A percentile compares a stretch with the other conserved stretches of the same genome.
phyloP scores from a whole-genome alignment of 1,140 invertebrate genomes.

The Leguminivora glycinivorella region DNA sequence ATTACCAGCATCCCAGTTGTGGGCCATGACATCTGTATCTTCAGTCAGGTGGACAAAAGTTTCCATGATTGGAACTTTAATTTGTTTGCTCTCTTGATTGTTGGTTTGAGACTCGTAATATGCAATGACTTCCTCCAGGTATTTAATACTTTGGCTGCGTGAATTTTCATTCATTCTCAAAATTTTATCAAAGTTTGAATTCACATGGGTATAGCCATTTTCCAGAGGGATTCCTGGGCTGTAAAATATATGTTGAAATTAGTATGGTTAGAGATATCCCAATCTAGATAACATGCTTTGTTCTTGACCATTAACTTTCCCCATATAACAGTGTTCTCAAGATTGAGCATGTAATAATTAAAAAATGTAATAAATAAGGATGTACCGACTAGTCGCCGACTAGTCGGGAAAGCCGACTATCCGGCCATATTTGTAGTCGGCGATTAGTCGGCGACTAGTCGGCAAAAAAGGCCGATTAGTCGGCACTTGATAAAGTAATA shows the following conservation, averaged over 20 bases:
- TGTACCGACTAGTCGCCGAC: too few species aligned
- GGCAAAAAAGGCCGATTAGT: too few species aligned
- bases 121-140: conserved; percentile 66
- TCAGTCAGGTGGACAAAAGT: conserved; percentile 83
- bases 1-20: conserved; percentile 85
- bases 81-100: conserved; percentile 72
- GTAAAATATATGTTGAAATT: conserved; percentile 34
- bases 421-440: too few species aligned
- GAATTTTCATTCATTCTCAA: conserved; percentile 70
- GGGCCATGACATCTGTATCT: conserved; percentile 82
- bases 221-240: conserved; percentile 67
- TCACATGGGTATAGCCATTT: conserved; percentile 59
- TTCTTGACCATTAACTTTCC: too few species aligned
- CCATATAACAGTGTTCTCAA: too few species aligned
- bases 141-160: conserved; percentile 68
- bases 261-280: too few species aligned
- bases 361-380: too few species aligned
- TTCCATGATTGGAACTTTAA: conserved; percentile 81
- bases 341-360: too few species aligned
- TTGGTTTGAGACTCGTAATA: conserved; percentile 54
- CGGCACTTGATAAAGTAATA: too few species aligned
- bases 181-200: conserved; percentile 74
- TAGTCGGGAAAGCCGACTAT: too few species aligned
- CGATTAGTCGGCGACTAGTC: too few species aligned
- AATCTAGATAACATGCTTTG: too few species aligned